phyloP scores from a whole-genome alignment of 2,113 vertebrate species.

The Todiramphus chloris region DNA sequence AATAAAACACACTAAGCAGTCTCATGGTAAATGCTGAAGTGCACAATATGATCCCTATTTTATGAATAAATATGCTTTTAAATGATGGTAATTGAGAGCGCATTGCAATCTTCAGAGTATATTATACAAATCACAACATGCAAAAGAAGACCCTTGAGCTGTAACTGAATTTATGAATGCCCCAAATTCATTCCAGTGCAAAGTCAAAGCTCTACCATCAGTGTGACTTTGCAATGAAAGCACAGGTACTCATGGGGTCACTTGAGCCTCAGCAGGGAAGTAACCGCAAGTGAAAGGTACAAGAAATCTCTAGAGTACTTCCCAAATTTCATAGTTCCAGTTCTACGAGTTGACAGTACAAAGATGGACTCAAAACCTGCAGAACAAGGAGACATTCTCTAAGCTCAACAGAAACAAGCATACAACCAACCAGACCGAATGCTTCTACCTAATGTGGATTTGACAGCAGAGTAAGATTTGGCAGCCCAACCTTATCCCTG shows the following conservation, averaged over 20 bases:
- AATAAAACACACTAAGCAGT: not conserved
- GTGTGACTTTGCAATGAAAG: not conserved
- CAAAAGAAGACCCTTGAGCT: not conserved
- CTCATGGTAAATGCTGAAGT: not conserved
- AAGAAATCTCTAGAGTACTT: not conserved
- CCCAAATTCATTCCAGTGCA: not conserved
- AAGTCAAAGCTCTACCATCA: not conserved
- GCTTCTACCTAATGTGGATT: not conserved
- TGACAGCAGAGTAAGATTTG: not conserved
- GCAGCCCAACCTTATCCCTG: not conserved
- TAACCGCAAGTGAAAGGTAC: not conserved
- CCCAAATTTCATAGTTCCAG: not conserved
- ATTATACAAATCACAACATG: not conserved
- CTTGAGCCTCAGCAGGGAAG: not conserved
- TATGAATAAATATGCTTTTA: not conserved
- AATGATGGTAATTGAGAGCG: not conserved
- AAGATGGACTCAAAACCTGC: not conserved
- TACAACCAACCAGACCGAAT: not conserved
- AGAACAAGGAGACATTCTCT: not conserved
- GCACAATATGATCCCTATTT: not conserved
- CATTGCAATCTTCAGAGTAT: not conserved
- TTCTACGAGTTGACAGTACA: not conserved
- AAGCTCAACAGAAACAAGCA: not conserved
- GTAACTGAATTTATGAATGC: not conserved
- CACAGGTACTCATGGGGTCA: rapidly evolving